Evolutionary conservation across 1,140 invertebrate genomes (phyloP), one percentile per base, ranked within the genome.

Genomic region (Apis laboriosa): DNA sequence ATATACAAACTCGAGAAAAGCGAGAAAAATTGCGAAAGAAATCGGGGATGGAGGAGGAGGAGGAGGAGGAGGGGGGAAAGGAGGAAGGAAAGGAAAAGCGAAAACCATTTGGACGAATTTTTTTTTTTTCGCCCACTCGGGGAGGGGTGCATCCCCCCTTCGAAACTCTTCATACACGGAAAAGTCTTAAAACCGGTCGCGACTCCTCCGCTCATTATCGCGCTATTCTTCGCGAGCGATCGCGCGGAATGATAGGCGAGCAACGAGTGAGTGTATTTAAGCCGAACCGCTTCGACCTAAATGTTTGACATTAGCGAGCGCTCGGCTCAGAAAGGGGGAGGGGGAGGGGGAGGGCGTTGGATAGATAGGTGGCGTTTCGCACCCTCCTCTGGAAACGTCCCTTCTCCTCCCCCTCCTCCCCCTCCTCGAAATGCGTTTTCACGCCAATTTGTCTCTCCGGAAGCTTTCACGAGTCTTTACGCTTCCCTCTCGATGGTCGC

Each of bases 391-490:
- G 56, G 74, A 61, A 80, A 66, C 86, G 83, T 86, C 84, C 84
- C 80, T 82, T 64, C 84, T 86, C 56, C 86, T 90, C 89, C 86
- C 86, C 72, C 86, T 90, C 89, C 86, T 82, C 84, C 78, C 77
- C 64, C 84, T 86, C 72, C 86, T 90, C 89, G 86, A 93, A 92
- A 93, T 92, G 92, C 92, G 92, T 93, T 93, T 93, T 93, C 93
- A 93, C 93, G 91, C 91, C 92, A 92, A 92, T 92, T 92, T 92
- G 90, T 92, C 92, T 89, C 91, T 89, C 91, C 92, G 92, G 92
- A 92, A 92, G 92, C 92, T 93, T 93, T 93, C 91, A 93, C 93
- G 91, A 93, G 93, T 93, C 93, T 93, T 93, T 92, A 93, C 91
- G 90, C 91, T 85, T 86, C 89, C 87, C 91, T 88, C 85, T 86